Evolutionary conservation across 2,888 invertebrate species (phyloP).

Genomic region (Rhagonycha lutea): DNA sequence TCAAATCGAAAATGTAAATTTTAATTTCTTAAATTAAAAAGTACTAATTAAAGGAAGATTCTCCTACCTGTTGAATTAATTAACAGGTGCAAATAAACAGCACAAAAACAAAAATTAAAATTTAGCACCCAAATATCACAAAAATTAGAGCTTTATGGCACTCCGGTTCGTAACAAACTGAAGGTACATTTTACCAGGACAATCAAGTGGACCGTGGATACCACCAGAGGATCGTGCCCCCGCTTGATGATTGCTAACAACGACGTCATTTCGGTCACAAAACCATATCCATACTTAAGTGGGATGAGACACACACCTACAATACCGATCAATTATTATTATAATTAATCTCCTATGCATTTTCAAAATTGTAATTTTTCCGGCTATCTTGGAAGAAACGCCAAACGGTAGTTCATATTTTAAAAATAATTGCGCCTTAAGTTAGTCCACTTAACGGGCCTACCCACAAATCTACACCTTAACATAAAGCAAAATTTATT

Average conservation of each 20-base stretch:
- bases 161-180: conserved; percentile 28
- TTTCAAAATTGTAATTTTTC: background rate
- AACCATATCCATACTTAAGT: conserved; percentile 13
- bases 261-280: conserved; percentile 19
- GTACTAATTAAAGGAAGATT: background rate
- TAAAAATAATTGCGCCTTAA: background rate
- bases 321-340: background rate
- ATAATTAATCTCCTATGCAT: conserved; percentile 9
- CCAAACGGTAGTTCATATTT: background rate
- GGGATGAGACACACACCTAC: conserved; percentile 12
- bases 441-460: background rate
- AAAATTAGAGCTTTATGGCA: conserved; percentile 20
- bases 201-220: conserved; percentile 24
- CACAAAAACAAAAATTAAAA: conserved; percentile 12
- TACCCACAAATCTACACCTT: background rate
- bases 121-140: conserved; percentile 10
- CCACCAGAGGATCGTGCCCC: conserved; percentile 20
- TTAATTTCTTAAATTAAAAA: background rate
- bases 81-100: conserved; percentile 3
- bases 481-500: conserved; percentile 2
- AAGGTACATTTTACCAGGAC: conserved; percentile 22
- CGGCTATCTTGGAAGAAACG: background rate
- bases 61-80: background rate
- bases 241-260: conserved; percentile 14
- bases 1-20: background rate